Evolutionary conservation across 2,113 vertebrate species (phyloP), one percentile per base, ranked within the genome.

Genomic region (Speoplatyrhinus poulsoni): DNA sequence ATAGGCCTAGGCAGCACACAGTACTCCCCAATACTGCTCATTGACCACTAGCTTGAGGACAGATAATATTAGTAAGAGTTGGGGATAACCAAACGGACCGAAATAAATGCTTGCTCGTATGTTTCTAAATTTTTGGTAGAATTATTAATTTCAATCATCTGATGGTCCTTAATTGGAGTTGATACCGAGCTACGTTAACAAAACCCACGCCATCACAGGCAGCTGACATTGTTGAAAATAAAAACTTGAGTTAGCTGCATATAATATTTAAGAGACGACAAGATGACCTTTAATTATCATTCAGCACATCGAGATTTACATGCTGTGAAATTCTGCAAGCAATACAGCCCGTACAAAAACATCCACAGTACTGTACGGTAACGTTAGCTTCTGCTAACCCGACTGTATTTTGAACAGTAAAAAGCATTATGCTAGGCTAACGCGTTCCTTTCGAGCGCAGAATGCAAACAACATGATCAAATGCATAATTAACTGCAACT

Each of bases 381-480:
- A 80, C 79, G 80, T 82, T 82, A 83, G 67, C 32, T 60, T 46
- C 9, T 61, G 62, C 80, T 78, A 62, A 48, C 46, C 47, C 8
- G 41, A 9, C 15, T 49, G 19, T 49, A 32, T 54, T 12, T n/a
- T 12, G 48, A 52, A 52, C 49, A 52, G 12, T 11, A 4, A 52
- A 52, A 4, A 11, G 13, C 11, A 9, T 15, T 52, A 52, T 11
- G 11, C 13, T 11, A 52, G 49, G 10, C 13, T 15, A 12, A 15
- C 49, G 11, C 9, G 3, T 52, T 52, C 11, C 11, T 52, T 52
- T 11, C 3, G 49, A 52, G 11, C 12, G 3, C 7, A 6, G 36
- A 41, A 5, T 41, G 36, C 36, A 5, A 41, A 41, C 36, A 41
- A 41, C 36, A 41, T 41, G 4, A 41, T 41, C 36, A 41, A 41